Evolutionary conservation across 2,113 vertebrate genomes (phyloP).

Genomic region (Tylochromis polylepis): DNA sequence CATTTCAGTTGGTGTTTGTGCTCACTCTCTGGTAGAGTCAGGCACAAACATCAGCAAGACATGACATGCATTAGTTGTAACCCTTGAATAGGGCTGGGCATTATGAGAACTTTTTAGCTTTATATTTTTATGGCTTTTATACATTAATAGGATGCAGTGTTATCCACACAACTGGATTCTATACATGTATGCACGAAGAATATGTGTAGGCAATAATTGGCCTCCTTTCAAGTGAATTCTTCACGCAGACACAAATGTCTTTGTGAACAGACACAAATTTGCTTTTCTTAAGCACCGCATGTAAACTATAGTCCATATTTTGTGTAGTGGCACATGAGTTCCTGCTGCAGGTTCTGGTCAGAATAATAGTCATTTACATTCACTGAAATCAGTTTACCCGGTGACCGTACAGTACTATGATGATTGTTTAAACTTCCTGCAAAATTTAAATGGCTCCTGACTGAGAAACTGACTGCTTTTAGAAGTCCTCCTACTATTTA

Average conservation of each 20-base stretch:
- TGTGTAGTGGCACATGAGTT: background rate
- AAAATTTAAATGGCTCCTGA: background rate
- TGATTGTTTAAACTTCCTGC: background rate
- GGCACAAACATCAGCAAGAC: background rate
- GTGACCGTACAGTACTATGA: background rate
- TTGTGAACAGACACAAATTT: background rate
- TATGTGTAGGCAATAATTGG: background rate
- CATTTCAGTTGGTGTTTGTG: background rate
- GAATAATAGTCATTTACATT: background rate
- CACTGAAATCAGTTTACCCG: background rate
- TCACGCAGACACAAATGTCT: background rate
- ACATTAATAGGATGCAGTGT: background rate
- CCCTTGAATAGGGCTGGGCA: background rate
- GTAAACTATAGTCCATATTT: background rate
- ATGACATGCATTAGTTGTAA: background rate
- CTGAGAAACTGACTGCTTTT: background rate
- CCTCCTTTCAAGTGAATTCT: background rate
- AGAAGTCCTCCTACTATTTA: background rate
- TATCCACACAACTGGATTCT: background rate
- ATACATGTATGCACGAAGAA: background rate
- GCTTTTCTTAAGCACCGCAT: background rate
- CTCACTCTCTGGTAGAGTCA: background rate
- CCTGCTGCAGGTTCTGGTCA: background rate
- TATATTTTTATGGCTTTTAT: background rate
- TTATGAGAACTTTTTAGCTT: background rate